These are phyloP conservation scores for Lithophane socia DNA, from an alignment of 2,888 invertebrate species.

Conservation along the genomic window DNA sequence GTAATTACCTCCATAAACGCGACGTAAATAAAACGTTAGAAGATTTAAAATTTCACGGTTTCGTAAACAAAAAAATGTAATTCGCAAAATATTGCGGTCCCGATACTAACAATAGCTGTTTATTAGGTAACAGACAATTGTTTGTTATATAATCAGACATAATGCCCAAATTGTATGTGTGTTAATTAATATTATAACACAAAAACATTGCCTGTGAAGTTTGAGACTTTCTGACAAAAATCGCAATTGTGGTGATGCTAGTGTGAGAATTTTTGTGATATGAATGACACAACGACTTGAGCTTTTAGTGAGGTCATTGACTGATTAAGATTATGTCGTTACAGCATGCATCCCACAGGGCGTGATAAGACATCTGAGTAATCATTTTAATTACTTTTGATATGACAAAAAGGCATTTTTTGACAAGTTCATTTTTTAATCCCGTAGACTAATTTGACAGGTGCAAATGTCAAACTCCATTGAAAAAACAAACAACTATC, in stretches of 20 bases:
- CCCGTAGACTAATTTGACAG: too few species aligned
- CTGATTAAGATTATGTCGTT: constrained; percentile 17
- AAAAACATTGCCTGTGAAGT: constrained; percentile 24
- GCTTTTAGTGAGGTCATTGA: constrained; percentile 22
- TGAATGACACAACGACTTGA: constrained; percentile 15
- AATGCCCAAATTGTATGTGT: constrained; percentile 38
- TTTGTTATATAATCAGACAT: constrained; percentile 48
- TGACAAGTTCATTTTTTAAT: too few species aligned
- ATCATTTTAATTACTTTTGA: background rate
- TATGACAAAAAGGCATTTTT: background rate
- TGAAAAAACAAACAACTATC: too few species aligned
- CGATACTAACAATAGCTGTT: constrained; percentile 57
- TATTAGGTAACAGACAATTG: constrained; percentile 52
- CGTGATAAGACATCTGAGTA: background rate
- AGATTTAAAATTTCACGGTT: constrained; percentile 65
- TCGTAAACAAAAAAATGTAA: constrained; percentile 48
- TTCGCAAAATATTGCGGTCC: constrained; percentile 43
- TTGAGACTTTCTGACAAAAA: constrained; percentile 19
- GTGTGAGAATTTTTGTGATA: constrained; percentile 36
- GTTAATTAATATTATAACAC: constrained; percentile 55
- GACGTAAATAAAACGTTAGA: constrained; percentile 44
- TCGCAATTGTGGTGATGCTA: constrained; percentile 33
- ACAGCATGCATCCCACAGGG: background rate
- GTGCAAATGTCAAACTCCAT: too few species aligned
- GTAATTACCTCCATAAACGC: constrained; percentile 55